Evolutionary conservation across 2,797 vertebrate genomes (phyloP).

Genomic region (Gymnocypris eckloni): DNA sequence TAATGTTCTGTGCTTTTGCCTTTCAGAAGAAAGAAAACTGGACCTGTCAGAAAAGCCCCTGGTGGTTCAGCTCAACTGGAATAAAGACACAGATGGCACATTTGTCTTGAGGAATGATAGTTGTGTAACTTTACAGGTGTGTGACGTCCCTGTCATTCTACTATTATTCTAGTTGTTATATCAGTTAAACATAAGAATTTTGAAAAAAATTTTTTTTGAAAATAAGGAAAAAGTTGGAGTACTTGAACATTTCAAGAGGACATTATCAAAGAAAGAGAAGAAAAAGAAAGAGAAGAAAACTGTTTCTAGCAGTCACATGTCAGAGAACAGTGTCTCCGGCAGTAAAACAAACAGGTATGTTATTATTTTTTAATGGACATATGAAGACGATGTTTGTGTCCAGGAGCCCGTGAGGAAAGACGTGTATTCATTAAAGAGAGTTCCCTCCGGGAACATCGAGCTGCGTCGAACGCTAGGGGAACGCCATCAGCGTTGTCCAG

Average conservation of each 20-base stretch:
- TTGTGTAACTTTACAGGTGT: slow-evolving; percentile 78
- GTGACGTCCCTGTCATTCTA: not conserved
- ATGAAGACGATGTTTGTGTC: not conserved
- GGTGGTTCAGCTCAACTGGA: slow-evolving; percentile 92
- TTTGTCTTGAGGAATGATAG: slow-evolving; percentile 90
- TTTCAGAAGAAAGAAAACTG: slow-evolving; percentile 87
- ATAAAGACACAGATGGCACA: slow-evolving; percentile 82
- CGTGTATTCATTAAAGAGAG: not conserved
- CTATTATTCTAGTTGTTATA: not conserved
- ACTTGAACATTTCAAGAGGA: slow-evolving; percentile 91
- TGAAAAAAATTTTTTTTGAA: slow-evolving; percentile 58
- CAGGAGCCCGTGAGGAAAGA: not conserved
- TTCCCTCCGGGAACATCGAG: too few relatives aligned
- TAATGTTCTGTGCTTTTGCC: not conserved
- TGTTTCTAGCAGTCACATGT: not conserved
- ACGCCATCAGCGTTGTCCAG: too few relatives aligned
- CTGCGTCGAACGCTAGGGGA: too few relatives aligned
- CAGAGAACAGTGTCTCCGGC: slow-evolving; percentile 34
- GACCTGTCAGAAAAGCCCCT: slow-evolving; percentile 87
- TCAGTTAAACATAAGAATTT: not conserved
- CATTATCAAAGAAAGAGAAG: slow-evolving; percentile 91
- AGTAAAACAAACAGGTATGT: slow-evolving; percentile 62
- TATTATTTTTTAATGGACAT: not conserved
- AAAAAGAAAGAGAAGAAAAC: slow-evolving; percentile 66
- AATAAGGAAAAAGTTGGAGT: slow-evolving; percentile 88